Evolutionary conservation across 2,888 invertebrate genomes (phyloP).

Genomic region (Adineta ricciae): DNA sequence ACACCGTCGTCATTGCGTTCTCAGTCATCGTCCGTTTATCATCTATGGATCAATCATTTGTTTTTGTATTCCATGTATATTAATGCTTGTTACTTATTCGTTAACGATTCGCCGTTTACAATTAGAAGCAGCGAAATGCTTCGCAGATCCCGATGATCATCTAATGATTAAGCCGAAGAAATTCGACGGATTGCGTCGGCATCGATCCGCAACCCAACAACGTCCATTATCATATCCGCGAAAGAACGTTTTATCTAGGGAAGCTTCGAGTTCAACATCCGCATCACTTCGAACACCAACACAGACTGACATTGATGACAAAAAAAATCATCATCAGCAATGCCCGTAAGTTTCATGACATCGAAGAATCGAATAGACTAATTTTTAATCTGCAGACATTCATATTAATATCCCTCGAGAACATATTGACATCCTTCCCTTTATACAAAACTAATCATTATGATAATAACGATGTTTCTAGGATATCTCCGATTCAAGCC

Average conservation of each 20-base stretch:
- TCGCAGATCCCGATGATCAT: background rate
- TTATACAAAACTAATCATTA: too few species aligned
- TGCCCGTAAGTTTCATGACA: too few species aligned
- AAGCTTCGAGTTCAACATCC: too few species aligned
- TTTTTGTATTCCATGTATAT: constrained; percentile 31
- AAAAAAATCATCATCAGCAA: too few species aligned
- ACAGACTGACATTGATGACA: too few species aligned
- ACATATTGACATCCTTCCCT: too few species aligned
- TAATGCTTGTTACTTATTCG: constrained; percentile 30
- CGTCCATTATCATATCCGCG: background rate
- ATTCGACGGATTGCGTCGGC: background rate
- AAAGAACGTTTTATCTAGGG: background rate
- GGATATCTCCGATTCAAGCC: background rate
- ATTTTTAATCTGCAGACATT: too few species aligned
- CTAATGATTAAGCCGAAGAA: background rate
- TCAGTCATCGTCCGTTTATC: constrained; percentile 27
- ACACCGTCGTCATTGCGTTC: background rate
- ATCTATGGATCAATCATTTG: constrained; percentile 31
- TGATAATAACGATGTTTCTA: too few species aligned
- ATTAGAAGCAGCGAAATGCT: constrained; percentile 11
- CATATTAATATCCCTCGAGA: too few species aligned
- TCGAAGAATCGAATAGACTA: too few species aligned
- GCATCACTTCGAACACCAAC: too few species aligned
- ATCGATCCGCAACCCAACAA: background rate
- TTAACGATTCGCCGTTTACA: constrained; percentile 27